Base-by-base conservation (phyloP, 2,888 invertebrate genomes). In the Trisateles emortualis region DNA sequence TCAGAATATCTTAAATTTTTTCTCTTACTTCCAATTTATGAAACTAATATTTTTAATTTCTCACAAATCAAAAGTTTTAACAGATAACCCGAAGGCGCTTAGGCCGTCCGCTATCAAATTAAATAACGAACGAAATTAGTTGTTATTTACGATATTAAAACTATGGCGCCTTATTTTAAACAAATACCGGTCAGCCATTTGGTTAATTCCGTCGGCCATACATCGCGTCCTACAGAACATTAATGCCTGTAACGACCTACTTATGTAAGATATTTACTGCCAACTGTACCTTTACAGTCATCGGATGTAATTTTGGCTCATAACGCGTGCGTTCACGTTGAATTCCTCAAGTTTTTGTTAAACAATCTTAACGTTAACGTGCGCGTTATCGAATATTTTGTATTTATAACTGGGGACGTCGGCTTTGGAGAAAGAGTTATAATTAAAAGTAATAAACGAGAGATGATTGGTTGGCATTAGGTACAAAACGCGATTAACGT, bases 91-190 rank as follows among this genome's bases (percentile, higher is more conserved):
- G 42, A 63, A 62, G 62, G 68, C 64, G 62, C 49, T 71, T 65
- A 60, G 44, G 44, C 45, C 52, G 62, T 61, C 44, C 51, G 50
- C 38, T 43, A 49, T 60, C 59, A 78, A 79, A 79, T 81, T 81
- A 71, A 82, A 81, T 79, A 81, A 78, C 81, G 62, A 72, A 77
- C 64, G 39, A 69, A 76, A 77, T 79, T 78, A 79, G 72, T 71
- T 38, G 71, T 74, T 74, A 74, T 80, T 81, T 78, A 81, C 66
- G 74, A 76, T 65, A 70, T 72, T 74, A 68, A 74, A 76, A 68
- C 69, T 72, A 73, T 71, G 70, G 72, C 61, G 69, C 68, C 68
- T 77, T 72, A 70, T 73, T 74, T 76, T 64, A 80, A 81, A 78
- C 80, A 80, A 82, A 82, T 70, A 81, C 60, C 63, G 56, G 52